Percentiles rank a stretch among this genome's conserved stretches.
phyloP scores from a whole-genome alignment of 2,797 vertebrate species.

The Catharus ustulatus region DNA sequence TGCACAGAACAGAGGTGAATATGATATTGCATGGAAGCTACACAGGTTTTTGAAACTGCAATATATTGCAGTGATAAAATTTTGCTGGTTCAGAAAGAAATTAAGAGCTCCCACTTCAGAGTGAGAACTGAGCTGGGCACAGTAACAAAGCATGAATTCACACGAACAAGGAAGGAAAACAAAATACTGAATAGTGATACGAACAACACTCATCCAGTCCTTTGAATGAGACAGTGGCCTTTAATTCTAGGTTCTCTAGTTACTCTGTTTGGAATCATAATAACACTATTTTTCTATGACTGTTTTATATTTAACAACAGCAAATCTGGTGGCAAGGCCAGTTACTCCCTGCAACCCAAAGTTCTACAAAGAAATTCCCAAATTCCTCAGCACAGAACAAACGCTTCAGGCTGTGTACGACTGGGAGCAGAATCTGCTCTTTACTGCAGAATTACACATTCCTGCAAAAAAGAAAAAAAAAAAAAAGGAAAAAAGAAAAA shows the following conservation, averaged over 20 bases:
- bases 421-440: background rate
- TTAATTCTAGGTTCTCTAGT: conserved; percentile 24
- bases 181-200: background rate
- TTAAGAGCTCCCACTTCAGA: background rate
- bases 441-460: background rate
- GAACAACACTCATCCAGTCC: background rate
- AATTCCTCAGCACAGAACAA: conserved; percentile 7
- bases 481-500: background rate
- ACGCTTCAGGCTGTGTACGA: background rate
- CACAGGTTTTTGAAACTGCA: background rate
- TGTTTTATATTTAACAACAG: background rate
- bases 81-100: background rate
- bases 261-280: background rate
- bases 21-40: background rate
- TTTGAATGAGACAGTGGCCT: background rate
- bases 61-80: background rate
- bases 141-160: conserved; percentile 17
- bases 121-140: background rate
- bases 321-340: background rate
- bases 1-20: fast-evolving
- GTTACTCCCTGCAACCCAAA: background rate
- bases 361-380: background rate
- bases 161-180: background rate
- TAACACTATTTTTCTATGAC: background rate
- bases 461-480: too few species aligned